Percentiles rank a stretch among this genome's conserved stretches.
These are phyloP conservation scores for Synergus gifuensis DNA, from an alignment of 2,888 invertebrate genomes.

Conservation along the genomic window DNA sequence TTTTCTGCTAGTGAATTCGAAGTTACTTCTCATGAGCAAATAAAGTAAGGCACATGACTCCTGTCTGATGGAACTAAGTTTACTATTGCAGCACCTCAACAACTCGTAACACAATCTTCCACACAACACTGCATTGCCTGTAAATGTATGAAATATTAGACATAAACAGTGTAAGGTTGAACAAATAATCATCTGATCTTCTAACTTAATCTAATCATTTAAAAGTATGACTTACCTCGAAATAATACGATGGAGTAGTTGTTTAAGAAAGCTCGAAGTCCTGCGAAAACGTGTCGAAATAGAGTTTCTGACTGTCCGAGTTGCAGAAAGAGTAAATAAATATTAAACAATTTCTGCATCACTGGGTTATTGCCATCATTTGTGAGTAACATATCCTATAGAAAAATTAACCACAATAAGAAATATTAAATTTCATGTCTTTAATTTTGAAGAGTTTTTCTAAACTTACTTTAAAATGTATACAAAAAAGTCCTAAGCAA, in stretches of 20 bases:
- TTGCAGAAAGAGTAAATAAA: slow-evolving; percentile 92
- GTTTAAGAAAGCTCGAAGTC: slow-evolving; percentile 94
- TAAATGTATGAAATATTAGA: not conserved
- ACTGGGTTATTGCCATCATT: slow-evolving; percentile 85
- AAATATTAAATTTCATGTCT: slow-evolving; percentile 9
- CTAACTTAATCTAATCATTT: not conserved
- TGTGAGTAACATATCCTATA: slow-evolving; percentile 78
- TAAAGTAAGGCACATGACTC: slow-evolving; percentile 96
- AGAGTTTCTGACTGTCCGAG: slow-evolving; percentile 94
- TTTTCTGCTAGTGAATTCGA: slow-evolving; percentile 91
- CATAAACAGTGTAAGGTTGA: not conserved
- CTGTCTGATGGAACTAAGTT: slow-evolving; percentile 89
- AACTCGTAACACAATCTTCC: slow-evolving; percentile 90
- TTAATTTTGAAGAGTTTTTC: slow-evolving; percentile 55
- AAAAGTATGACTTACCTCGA: slow-evolving; percentile 81
- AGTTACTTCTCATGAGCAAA: slow-evolving; percentile 95
- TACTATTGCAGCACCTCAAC: slow-evolving; percentile 91
- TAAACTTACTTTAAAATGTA: slow-evolving; percentile 82
- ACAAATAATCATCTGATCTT: not conserved
- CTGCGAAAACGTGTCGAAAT: slow-evolving; percentile 94
- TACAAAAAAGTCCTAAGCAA: slow-evolving; percentile 90
- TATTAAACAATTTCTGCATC: slow-evolving; percentile 89
- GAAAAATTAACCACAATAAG: not conserved
- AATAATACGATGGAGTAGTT: slow-evolving; percentile 91
- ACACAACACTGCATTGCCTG: slow-evolving; percentile 88